Conservation (phyloP, 2,797 vertebrate genomes). For the Toxotes lorentzi region DNA sequence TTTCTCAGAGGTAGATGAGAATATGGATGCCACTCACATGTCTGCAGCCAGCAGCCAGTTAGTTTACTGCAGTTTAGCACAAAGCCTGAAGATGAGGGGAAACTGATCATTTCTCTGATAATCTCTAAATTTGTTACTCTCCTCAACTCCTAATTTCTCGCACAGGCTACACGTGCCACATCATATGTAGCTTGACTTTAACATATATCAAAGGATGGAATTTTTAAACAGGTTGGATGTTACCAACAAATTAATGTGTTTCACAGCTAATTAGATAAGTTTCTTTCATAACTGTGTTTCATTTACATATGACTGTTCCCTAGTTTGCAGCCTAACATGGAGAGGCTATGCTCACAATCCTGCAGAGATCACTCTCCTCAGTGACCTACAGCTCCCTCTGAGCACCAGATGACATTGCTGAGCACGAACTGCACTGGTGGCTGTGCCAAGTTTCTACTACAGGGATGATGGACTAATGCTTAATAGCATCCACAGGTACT, state of each 20-base stretch:
- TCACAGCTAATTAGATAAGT: not conserved
- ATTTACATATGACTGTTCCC: not conserved
- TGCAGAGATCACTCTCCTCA: conserved; percentile 55
- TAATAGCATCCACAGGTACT: conserved; percentile 79
- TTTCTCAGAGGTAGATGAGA: no score
- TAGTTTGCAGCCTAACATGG: conserved; percentile 60
- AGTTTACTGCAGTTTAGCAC: not conserved
- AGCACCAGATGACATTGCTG: conserved; percentile 64
- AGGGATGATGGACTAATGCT: conserved; percentile 85
- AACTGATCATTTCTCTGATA: no score
- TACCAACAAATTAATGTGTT: not conserved
- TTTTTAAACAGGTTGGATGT: conserved; percentile 47
- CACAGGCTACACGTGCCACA: conserved; percentile 76
- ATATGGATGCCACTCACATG: no score
- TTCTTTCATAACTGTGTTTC: not conserved
- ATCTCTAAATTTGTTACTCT: not conserved
- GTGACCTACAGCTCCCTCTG: conserved; percentile 77
- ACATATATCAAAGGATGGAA: conserved; percentile 57
- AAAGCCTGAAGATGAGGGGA: not conserved
- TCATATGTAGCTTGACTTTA: conserved; percentile 55
- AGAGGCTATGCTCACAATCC: conserved; percentile 3
- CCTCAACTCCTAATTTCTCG: conserved; percentile 72
- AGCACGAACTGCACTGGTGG: conserved; percentile 58
- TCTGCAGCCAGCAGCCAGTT: not conserved
- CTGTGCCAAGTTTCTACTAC: conserved; percentile 84